phyloP scores from a whole-genome alignment of 1,140 invertebrate genomes.

The Charaxes varanes region DNA sequence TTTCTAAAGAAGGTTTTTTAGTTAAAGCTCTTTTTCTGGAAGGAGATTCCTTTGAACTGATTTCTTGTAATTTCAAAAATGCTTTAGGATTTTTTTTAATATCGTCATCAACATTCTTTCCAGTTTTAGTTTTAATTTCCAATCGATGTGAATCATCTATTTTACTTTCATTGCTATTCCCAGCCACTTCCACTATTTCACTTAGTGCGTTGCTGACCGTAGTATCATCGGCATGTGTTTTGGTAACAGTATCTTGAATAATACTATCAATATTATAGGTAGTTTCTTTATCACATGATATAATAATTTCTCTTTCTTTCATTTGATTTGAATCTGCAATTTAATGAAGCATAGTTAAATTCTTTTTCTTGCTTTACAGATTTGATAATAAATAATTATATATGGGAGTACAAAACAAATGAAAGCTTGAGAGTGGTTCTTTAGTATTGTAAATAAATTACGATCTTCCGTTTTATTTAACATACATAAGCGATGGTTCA shows the following conservation, averaged over 20 bases:
- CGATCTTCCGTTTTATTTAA: neutral
- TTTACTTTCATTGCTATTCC: neutral
- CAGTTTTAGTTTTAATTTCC: constrained; percentile 32
- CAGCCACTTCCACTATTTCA: neutral
- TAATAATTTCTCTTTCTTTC: constrained; percentile 13
- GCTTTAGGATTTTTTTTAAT: constrained; percentile 18
- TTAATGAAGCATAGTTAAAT: constrained; percentile 1
- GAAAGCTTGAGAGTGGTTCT: constrained; percentile 13
- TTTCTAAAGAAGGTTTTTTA: constrained; percentile 28
- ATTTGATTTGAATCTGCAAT: constrained; percentile 44
- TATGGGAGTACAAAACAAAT: constrained; percentile 57
- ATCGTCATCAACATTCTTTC: constrained; percentile 27
- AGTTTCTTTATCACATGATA: constrained; percentile 10
- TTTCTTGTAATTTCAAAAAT: constrained; percentile 23
- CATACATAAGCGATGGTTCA: neutral
- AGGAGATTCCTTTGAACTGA: constrained; percentile 17
- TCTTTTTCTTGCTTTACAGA: constrained; percentile 4
- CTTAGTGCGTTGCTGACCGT: neutral
- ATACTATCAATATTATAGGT: no score
- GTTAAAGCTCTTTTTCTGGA: constrained; percentile 19
- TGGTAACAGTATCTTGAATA: neutral
- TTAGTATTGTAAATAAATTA: neutral
- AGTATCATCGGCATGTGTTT: neutral
- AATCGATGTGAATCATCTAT: constrained; percentile 8
- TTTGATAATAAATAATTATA: constrained; percentile 5